Conservation (phyloP, 2,888 invertebrate species). For the Nomada flava region DNA sequence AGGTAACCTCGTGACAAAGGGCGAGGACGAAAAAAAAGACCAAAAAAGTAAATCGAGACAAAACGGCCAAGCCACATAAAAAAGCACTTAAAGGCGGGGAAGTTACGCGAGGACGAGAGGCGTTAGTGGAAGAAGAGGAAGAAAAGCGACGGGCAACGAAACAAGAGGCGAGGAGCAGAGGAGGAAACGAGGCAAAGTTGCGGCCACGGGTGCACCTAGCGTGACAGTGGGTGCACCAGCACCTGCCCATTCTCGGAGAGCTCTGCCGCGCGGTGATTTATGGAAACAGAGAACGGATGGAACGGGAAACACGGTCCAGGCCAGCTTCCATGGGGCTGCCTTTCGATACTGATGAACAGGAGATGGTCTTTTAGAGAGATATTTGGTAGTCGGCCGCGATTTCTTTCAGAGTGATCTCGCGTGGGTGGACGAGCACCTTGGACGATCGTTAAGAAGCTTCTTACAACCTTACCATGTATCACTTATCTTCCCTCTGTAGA, state of each 20-base stretch:
- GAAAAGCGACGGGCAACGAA: constrained; percentile 35
- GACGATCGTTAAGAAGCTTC: no score
- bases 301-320: constrained; percentile 63
- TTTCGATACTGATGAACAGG: constrained; percentile 28
- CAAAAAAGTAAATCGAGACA: constrained; percentile 71
- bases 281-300: constrained; percentile 76
- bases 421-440: no score
- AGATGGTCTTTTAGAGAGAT: background rate
- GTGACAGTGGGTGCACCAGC: constrained; percentile 83
- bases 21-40: background rate
- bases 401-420: no score
- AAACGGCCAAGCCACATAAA: constrained; percentile 81
- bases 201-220: constrained; percentile 82
- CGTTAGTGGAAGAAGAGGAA: constrained; percentile 40
- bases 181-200: constrained; percentile 70
- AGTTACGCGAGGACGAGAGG: constrained; percentile 25
- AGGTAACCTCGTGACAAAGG: constrained; percentile 7
- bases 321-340: constrained; percentile 44
- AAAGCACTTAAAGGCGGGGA: constrained; percentile 79
- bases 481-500: no score
- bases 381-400: constrained; percentile 1
- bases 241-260: constrained; percentile 82
- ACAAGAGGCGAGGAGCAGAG: constrained; percentile 44
- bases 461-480: no score
- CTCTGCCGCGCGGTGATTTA: constrained; percentile 75